phyloP scores from a whole-genome alignment of 2,113 vertebrate genomes.

The Brachyhypopomus gauderio region DNA sequence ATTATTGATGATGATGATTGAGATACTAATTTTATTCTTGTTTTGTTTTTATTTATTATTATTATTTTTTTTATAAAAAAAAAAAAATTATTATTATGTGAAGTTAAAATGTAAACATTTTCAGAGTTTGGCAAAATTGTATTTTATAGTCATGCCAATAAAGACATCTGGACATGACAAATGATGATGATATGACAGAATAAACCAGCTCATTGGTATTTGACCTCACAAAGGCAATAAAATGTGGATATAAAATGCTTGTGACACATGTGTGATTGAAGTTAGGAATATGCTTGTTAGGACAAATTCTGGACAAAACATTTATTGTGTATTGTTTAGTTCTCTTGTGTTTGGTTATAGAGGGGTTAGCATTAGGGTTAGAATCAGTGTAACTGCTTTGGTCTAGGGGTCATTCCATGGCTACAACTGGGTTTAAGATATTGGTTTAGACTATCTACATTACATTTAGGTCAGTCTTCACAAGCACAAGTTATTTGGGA shows the following conservation, averaged over 20 bases:
- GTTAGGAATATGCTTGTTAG: not conserved
- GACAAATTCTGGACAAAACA: not conserved
- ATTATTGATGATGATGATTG: too few species aligned
- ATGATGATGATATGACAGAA: too few species aligned
- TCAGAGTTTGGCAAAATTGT: too few species aligned
- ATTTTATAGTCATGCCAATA: too few species aligned
- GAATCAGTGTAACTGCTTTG: not conserved
- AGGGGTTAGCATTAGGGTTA: not conserved
- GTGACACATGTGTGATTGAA: not conserved
- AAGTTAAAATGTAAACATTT: too few species aligned
- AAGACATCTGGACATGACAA: too few species aligned
- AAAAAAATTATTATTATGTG: too few species aligned
- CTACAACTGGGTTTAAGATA: not conserved
- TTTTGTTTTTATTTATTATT: too few species aligned
- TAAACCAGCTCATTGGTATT: not conserved
- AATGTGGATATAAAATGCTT: not conserved
- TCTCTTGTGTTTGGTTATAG: not conserved
- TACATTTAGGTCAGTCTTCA: constrained; percentile 47
- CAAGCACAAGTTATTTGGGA: constrained; percentile 28
- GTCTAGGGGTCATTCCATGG: not conserved
- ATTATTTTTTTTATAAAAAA: too few species aligned
- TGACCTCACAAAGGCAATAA: not conserved
- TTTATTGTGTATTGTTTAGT: not conserved
- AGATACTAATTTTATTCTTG: too few species aligned
- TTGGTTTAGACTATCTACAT: constrained; percentile 8